These are phyloP conservation scores for Mus spicilegus DNA, from an alignment of 2,113 vertebrate genomes.

Conservation along the genomic window DNA sequence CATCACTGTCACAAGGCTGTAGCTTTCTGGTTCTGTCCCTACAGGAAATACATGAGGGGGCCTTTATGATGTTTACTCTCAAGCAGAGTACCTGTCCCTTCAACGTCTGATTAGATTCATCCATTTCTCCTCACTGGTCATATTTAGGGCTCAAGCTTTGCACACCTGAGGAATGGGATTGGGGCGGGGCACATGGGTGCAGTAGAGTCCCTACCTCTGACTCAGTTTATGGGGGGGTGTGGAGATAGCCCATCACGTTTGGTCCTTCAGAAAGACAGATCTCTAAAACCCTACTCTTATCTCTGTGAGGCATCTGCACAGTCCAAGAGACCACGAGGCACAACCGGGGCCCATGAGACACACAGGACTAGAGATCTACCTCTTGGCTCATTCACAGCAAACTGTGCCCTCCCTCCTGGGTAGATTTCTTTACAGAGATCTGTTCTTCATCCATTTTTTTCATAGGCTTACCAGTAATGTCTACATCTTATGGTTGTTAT, in stretches of 20 bases:
- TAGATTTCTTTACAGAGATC: neutral
- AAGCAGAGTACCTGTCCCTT: neutral
- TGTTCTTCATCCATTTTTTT: neutral
- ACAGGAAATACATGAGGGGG: too few species aligned
- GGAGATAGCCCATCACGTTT: neutral
- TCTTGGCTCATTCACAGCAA: neutral
- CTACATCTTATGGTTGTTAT: neutral
- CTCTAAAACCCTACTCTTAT: neutral
- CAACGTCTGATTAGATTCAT: neutral
- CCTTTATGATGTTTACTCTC: neutral
- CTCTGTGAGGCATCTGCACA: fast-evolving
- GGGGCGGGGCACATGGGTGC: neutral
- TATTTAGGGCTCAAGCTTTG: neutral
- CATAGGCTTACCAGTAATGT: neutral
- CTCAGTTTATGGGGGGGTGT: neutral
- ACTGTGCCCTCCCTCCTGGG: neutral
- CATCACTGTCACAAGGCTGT: neutral
- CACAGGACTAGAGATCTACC: too few species aligned
- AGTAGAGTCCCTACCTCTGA: too few species aligned
- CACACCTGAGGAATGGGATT: too few species aligned
- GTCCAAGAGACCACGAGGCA: neutral
- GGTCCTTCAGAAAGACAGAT: neutral
- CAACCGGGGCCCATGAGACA: neutral
- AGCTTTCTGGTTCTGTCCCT: neutral
- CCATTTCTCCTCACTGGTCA: neutral